Evolutionary conservation across 2,797 vertebrate species (phyloP), one percentile per base, ranked within the genome.

Genomic region (Sciurus carolinensis): DNA sequence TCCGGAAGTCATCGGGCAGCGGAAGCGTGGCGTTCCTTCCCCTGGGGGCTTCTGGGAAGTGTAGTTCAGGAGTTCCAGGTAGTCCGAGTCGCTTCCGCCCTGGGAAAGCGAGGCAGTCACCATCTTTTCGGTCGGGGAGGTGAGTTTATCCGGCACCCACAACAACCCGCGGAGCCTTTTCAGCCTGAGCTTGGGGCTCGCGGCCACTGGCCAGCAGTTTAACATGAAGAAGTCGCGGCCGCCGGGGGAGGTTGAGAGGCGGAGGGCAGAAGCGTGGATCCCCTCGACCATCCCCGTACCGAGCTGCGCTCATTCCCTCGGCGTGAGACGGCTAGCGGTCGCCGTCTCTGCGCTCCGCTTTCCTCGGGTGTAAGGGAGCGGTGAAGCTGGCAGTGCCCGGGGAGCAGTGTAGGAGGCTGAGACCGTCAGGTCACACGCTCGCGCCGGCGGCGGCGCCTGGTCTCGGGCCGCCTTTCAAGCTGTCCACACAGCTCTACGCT

Each of bases 21-120:
- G 3, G 42, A 12, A 14, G 36, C 20, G 11, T 39, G 15, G 17
- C 5, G 0, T 17, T 26, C 3, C 13, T 33, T 62, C 2, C 36
- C 39, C 17, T 14, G 5, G 3, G 47, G 42, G 1, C 66, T 87
- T 93, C 95, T 84, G 96, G 94, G 96, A 95, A 92, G 1, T 95
- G 95, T 90, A 95, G 97, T 97, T 87, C 87, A 17, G 17, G 54
- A 5, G 20, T 15, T 7, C 71, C 1, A 4, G 0, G 20, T 13
- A 10, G 30, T 22, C 18, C 0, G 50, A 79, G 57, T 47, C 26
- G 50, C 87, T 92, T 91, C 80, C 59, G 76, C 22, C 39, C 39
- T 2, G 17, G 47, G n/a, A 64, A 17, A 72, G 33, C 3, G 2
- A 80, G 36, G n/a, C 9, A 0, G 11, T 4, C 54, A 7, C 17